A percentile compares a stretch with the other conserved stretches of the same genome.
These are phyloP conservation scores for Acleris emargana DNA, from an alignment of 2,888 invertebrate species.

Conservation along the genomic window DNA sequence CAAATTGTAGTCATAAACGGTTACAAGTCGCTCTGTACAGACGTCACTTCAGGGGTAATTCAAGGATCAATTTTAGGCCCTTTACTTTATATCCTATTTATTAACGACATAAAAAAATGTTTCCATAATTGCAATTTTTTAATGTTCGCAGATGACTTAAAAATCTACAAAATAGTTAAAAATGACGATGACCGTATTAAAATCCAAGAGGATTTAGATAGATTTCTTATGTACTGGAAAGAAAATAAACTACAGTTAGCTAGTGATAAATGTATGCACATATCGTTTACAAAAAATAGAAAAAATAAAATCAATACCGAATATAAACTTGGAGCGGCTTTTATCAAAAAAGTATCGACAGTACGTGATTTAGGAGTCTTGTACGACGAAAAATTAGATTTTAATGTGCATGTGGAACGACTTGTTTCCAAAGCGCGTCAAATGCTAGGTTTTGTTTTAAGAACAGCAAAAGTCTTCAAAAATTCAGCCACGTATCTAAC, in stretches of 20 bases:
- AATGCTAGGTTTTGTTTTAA: no score
- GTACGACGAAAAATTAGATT: no score
- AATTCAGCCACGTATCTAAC: no score
- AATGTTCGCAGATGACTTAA: conserved; percentile 23
- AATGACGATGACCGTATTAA: conserved; percentile 2
- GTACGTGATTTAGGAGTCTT: no score
- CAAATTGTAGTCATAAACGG: conserved; percentile 31
- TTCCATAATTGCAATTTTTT: conserved; percentile 8
- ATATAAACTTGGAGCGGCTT: background rate
- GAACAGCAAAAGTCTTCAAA: no score
- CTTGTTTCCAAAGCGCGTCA: no score
- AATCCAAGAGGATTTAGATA: background rate
- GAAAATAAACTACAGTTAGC: conserved; percentile 14
- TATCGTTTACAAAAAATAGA: conserved; percentile 21
- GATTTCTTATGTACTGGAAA: conserved; percentile 2
- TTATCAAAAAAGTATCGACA: background rate
- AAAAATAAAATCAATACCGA: background rate
- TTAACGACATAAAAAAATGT: conserved; percentile 1
- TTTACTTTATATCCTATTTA: background rate
- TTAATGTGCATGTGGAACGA: no score
- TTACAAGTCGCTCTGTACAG: background rate
- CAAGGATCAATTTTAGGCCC: conserved; percentile 25
- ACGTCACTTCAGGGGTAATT: conserved; percentile 6
- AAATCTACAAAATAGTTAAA: conserved; percentile 2
- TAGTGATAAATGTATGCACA: conserved; percentile 15